phyloP scores from a whole-genome alignment of 2,888 invertebrate species.

The Acrobasis consociella region DNA sequence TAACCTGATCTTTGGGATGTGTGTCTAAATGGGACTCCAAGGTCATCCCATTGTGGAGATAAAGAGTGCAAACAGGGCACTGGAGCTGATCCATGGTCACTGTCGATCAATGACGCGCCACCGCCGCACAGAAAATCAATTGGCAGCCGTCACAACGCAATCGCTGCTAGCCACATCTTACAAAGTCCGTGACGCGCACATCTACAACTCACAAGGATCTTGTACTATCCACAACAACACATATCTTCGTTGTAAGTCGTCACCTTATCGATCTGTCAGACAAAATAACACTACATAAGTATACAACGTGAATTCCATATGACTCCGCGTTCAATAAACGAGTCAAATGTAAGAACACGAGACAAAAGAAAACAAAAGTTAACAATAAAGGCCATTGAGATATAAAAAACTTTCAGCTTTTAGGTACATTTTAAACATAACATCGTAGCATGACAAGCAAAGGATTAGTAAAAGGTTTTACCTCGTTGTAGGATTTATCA shows the following conservation, averaged over 20 bases:
- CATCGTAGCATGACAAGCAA: background rate
- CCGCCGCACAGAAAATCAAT: conserved; percentile 32
- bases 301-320: conserved; percentile 55
- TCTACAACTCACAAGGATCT: conserved; percentile 64
- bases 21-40: conserved; percentile 91
- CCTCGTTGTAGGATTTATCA: conserved; percentile 63
- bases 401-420: conserved; percentile 76
- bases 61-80: conserved; percentile 94
- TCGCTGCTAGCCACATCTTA: conserved; percentile 56
- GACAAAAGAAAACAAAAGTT: conserved; percentile 81
- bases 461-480: conserved; percentile 45
- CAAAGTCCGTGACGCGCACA: conserved; percentile 72
- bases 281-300: conserved; percentile 69
- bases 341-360: conserved; percentile 67
- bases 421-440: conserved; percentile 6
- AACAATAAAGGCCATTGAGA: conserved; percentile 80
- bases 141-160: conserved; percentile 54
- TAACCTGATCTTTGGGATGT: conserved; percentile 94
- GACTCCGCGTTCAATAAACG: conserved; percentile 62
- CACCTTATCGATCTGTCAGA: conserved; percentile 78
- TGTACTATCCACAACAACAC: conserved; percentile 66
- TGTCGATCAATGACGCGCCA: conserved; percentile 29
- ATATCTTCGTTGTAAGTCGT: conserved; percentile 67
- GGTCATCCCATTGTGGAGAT: conserved; percentile 91
- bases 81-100: conserved; percentile 78